Percentiles rank a stretch among this genome's conserved stretches.
phyloP scores from a whole-genome alignment of 1,140 invertebrate genomes.

The Pteromalus puparum region DNA sequence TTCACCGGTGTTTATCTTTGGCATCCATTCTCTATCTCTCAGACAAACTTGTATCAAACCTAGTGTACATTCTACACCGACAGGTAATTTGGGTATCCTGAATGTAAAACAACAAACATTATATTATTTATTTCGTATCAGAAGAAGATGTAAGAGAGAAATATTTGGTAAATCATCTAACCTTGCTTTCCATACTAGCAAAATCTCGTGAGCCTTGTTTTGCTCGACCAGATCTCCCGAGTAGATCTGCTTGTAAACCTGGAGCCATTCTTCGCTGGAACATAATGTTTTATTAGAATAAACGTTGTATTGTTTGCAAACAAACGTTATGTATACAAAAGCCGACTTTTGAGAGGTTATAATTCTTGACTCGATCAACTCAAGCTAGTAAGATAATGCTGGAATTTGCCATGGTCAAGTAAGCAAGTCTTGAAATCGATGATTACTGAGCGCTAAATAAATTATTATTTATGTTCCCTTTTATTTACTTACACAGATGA shows the following conservation, averaged over 20 bases:
- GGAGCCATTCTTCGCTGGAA: conserved; percentile 77
- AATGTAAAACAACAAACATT: not conserved
- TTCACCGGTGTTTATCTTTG: conserved; percentile 61
- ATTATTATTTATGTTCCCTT: not conserved
- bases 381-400: conserved; percentile 13
- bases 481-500: conserved; percentile 65
- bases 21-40: conserved; percentile 68
- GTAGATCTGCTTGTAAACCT: conserved; percentile 77
- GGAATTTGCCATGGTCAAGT: not conserved
- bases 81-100: conserved; percentile 79
- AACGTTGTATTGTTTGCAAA: not conserved
- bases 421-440: not conserved
- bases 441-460: not conserved
- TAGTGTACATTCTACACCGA: conserved; percentile 82
- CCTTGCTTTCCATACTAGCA: conserved; percentile 80
- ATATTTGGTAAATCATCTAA: conserved; percentile 36
- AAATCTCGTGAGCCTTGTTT: conserved; percentile 73
- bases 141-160: not conserved
- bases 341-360: conserved; percentile 1
- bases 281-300: conserved; percentile 23
- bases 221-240: conserved; percentile 69
- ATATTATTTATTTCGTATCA: not conserved
- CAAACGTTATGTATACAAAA: not conserved
- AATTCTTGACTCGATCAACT: not conserved
- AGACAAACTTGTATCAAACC: conserved; percentile 79